Evolutionary conservation across 2,113 vertebrate species (phyloP).

Genomic region (Neodon shergylaensis): DNA sequence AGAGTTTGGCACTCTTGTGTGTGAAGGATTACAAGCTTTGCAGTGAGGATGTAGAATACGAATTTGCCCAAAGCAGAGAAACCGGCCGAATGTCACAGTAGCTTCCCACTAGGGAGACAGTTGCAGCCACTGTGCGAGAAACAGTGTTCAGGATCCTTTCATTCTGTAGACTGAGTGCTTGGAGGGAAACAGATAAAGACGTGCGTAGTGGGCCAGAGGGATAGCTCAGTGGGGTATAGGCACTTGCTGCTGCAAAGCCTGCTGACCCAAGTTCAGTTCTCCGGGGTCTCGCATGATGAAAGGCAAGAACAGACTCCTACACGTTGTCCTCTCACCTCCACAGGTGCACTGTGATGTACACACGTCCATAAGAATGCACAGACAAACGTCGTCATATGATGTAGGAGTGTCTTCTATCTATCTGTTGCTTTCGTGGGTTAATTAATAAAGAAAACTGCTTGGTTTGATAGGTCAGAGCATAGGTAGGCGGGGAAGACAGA

Average conservation of each 20-base stretch:
- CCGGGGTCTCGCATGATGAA: neutral
- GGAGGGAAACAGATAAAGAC: neutral
- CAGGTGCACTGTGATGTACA: neutral
- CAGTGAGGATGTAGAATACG: constrained; percentile 33
- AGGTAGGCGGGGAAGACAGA: too few species aligned
- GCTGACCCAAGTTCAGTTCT: too few species aligned
- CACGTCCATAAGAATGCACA: neutral
- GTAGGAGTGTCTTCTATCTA: too few species aligned
- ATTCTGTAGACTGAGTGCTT: neutral
- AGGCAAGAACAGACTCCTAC: neutral
- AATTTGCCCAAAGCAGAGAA: neutral
- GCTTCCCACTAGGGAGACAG: neutral
- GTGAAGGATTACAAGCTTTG: neutral
- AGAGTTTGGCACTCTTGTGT: neutral
- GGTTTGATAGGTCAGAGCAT: too few species aligned
- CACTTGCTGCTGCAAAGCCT: neutral
- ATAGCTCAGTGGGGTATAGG: neutral
- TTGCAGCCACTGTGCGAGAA: neutral
- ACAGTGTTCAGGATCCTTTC: neutral
- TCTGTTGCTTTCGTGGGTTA: too few species aligned
- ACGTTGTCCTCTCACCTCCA: neutral
- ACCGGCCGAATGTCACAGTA: neutral
- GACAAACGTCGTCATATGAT: too few species aligned
- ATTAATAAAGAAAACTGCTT: too few species aligned
- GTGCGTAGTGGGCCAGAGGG: too few species aligned